Evolutionary conservation across 2,797 vertebrate species (phyloP).

Genomic region (Eupleurogrammus muticus): DNA sequence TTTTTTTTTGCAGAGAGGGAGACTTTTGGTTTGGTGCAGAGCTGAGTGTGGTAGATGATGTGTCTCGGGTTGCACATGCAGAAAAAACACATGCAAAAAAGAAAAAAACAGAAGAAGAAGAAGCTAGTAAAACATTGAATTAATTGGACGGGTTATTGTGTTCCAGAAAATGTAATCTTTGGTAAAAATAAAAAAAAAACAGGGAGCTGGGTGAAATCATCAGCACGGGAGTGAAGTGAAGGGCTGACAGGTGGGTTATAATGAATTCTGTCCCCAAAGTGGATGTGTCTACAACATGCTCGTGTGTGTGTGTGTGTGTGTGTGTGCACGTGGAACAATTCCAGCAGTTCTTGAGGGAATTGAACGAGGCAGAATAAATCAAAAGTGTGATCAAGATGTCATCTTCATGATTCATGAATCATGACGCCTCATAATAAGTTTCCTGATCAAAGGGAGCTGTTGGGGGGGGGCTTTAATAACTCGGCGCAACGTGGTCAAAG

Average conservation of each 20-base stretch:
- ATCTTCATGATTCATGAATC: conserved; percentile 81
- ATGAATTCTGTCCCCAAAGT: conserved; percentile 75
- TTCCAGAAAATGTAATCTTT: conserved; percentile 65
- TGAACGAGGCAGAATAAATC: conserved; percentile 79
- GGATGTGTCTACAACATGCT: conserved; percentile 60
- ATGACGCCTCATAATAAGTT: conserved; percentile 78
- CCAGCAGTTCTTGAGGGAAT: conserved; percentile 67
- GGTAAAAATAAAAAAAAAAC: conserved; percentile 62
- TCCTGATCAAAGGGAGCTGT: conserved; percentile 68
- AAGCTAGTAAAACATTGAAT: conserved; percentile 63
- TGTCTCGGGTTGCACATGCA: no score
- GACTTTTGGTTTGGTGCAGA: no score
- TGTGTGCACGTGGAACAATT: conserved; percentile 32
- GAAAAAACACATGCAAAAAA: no score
- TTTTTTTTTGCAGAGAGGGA: no score
- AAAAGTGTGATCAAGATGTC: conserved; percentile 78
- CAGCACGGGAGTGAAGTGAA: conserved; percentile 71
- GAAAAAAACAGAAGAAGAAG: conserved; percentile 30
- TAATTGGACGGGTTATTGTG: conserved; percentile 72
- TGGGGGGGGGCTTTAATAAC: conserved; percentile 66
- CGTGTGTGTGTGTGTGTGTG: conserved; percentile 8
- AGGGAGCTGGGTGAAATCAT: conserved; percentile 68
- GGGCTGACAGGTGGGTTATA: conserved; percentile 72
- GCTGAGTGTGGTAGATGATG: no score
- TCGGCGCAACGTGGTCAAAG: conserved; percentile 59